Evolutionary conservation across 35 echinoderm and acorn worm species (phyloP).

Genomic region (Ophiothrix spiculata): DNA sequence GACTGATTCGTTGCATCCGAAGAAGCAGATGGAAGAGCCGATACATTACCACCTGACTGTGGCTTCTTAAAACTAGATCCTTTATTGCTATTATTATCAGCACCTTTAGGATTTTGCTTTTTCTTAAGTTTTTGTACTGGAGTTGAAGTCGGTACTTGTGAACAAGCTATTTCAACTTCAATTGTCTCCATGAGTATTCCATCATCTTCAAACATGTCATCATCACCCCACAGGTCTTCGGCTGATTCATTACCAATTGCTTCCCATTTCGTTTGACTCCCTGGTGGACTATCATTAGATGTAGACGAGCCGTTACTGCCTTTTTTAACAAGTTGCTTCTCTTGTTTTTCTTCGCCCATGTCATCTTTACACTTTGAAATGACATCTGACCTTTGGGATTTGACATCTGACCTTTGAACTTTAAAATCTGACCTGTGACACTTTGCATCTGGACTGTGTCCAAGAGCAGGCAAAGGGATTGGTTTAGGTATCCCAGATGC

Average conservation of each 20-base stretch:
- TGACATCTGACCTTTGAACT: too few relatives aligned
- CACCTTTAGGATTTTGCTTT: neutral
- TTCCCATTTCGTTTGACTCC: neutral
- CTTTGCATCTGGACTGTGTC: neutral
- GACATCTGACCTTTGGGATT: too few relatives aligned
- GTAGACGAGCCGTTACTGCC: neutral
- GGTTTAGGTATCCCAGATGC: neutral
- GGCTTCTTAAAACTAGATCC: too few relatives aligned
- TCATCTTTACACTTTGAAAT: too few relatives aligned
- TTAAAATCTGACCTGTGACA: too few relatives aligned
- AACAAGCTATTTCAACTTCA: conserved; percentile 5
- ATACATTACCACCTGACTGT: too few relatives aligned
- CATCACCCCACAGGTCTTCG: neutral
- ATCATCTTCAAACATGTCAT: conserved; percentile 3
- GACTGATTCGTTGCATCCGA: too few relatives aligned
- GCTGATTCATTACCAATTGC: neutral
- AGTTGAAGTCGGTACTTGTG: neutral
- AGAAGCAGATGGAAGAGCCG: too few relatives aligned
- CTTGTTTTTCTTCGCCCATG: too few relatives aligned
- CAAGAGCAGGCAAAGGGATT: neutral
- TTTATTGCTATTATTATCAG: neutral
- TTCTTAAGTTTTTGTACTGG: neutral
- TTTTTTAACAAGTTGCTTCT: neutral
- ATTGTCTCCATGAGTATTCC: neutral
- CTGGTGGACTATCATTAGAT: neutral